Conservation (phyloP, 2,797 vertebrate species). For the Silurus aristotelis region DNA sequence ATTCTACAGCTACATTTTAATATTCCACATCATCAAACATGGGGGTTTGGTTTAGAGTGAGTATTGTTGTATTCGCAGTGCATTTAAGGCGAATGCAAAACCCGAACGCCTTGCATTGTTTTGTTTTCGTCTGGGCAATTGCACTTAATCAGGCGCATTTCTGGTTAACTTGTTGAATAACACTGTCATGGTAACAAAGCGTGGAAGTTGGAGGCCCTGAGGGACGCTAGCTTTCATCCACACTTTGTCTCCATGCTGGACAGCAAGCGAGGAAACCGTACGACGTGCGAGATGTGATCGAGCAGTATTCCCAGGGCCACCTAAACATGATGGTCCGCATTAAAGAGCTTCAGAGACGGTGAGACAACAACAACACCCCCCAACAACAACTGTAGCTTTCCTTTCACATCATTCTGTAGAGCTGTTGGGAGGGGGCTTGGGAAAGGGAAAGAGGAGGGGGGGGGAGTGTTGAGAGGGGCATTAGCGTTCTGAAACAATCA, state of each 20-base stretch:
- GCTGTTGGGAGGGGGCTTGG: neutral
- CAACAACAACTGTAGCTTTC: neutral
- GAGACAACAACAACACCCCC: conserved; percentile 27
- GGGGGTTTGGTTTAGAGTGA: neutral
- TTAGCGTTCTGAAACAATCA: conserved; percentile 21
- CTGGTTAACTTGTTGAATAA: conserved; percentile 30
- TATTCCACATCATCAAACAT: neutral
- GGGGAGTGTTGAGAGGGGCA: neutral
- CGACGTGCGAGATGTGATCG: conserved; percentile 77
- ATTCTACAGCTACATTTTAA: neutral
- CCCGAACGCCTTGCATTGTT: neutral
- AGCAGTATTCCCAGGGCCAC: conserved; percentile 80
- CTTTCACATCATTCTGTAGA: neutral
- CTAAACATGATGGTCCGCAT: conserved; percentile 81
- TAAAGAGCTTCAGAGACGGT: conserved; percentile 82
- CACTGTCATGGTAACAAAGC: conserved; percentile 56
- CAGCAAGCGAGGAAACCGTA: conserved; percentile 79
- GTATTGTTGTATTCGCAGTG: neutral
- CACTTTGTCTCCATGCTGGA: conserved; percentile 42
- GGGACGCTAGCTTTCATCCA: conserved; percentile 50
- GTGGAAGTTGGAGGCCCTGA: conserved; percentile 62
- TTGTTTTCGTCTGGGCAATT: neutral
- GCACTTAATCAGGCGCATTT: neutral
- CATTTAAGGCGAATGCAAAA: neutral
- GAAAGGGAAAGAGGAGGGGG: neutral